Conservation (phyloP, 2,888 invertebrate species). For the Lasiommata megera region DNA sequence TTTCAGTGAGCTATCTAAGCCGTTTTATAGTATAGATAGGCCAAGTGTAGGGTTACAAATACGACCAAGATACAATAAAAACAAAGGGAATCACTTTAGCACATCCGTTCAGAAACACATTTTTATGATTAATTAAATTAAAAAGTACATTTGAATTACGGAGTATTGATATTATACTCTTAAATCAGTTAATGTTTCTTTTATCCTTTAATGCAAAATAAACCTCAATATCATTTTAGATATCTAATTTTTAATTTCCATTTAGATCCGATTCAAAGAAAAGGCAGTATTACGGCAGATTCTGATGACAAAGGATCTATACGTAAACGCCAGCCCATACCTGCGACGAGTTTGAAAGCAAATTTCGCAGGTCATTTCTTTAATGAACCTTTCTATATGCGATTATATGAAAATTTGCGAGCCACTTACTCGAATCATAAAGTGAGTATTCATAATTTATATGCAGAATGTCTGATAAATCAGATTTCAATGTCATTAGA, state of each 20-base stretch:
- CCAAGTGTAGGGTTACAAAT: too few relatives aligned
- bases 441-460: conserved; percentile 66
- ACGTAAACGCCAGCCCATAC: conserved; percentile 46
- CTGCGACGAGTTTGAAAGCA: conserved; percentile 59
- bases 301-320: conserved; percentile 58
- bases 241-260: background rate
- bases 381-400: conserved; percentile 90
- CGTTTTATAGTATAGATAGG: too few relatives aligned
- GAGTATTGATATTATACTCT: too few relatives aligned
- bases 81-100: too few relatives aligned
- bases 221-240: too few relatives aligned
- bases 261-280: conserved; percentile 55
- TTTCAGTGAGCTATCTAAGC: background rate
- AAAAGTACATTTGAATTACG: too few relatives aligned
- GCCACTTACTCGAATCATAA: conserved; percentile 94
- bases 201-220: too few relatives aligned
- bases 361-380: conserved; percentile 83
- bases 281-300: conserved; percentile 46
- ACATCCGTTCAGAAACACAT: too few relatives aligned
- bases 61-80: too few relatives aligned
- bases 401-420: conserved; percentile 90
- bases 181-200: too few relatives aligned
- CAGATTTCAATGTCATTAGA: background rate
- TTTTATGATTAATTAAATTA: too few relatives aligned
- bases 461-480: too few relatives aligned